A percentile compares a stretch with the other conserved stretches of the same genome.
phyloP scores from a whole-genome alignment of 2,113 vertebrate species.

The Lepisosteus oculatus region DNA sequence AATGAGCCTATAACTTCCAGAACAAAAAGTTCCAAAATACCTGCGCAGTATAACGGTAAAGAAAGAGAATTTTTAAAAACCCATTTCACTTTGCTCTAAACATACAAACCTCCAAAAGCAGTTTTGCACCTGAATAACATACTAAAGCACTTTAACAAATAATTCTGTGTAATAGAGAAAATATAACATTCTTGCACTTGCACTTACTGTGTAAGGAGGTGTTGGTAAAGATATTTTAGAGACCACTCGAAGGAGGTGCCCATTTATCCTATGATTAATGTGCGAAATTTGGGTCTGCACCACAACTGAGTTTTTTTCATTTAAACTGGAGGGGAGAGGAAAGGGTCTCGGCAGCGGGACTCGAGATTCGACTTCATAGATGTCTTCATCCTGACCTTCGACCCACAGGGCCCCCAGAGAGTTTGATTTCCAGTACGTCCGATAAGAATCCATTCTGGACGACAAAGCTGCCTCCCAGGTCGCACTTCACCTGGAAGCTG shows the following conservation, averaged over 20 bases:
- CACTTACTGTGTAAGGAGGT: slow-evolving; percentile 95
- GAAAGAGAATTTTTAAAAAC: no score
- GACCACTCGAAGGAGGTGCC: slow-evolving; percentile 86
- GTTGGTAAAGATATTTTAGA: slow-evolving; percentile 94
- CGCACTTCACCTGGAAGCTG: slow-evolving; percentile 2
- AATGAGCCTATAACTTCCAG: no score
- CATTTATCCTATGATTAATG: slow-evolving; percentile 74
- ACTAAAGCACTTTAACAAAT: no score
- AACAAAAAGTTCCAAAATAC: background rate
- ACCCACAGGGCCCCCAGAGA: slow-evolving; percentile 64
- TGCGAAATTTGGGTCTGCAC: slow-evolving; percentile 88
- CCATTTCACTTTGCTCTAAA: no score
- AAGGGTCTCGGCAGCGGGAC: slow-evolving; percentile 89
- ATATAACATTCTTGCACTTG: background rate
- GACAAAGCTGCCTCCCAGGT: slow-evolving; percentile 10
- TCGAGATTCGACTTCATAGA: slow-evolving; percentile 89
- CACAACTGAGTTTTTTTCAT: slow-evolving; percentile 84
- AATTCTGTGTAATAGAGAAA: no score
- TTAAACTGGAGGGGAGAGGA: slow-evolving; percentile 69
- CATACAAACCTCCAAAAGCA: no score
- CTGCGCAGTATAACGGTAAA: no score
- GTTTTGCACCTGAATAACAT: no score
- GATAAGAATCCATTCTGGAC: slow-evolving; percentile 82
- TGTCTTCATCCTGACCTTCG: slow-evolving; percentile 79
- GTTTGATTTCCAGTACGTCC: slow-evolving; percentile 71